These are phyloP conservation scores for Drosophila cyrtoloma DNA, from an alignment of 2,888 invertebrate species.

Conservation along the genomic window DNA sequence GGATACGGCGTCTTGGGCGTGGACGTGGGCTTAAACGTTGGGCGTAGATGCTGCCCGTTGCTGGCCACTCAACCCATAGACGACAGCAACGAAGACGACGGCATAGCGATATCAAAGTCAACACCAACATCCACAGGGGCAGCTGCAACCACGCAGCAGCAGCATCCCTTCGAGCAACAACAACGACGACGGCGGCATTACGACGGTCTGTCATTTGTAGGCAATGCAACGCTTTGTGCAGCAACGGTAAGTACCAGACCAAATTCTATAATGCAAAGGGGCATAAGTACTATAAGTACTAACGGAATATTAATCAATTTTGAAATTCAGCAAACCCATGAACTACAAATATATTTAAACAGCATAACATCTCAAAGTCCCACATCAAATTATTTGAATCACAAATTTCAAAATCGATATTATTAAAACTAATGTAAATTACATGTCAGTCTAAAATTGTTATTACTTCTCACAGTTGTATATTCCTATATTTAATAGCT, in stretches of 20 bases:
- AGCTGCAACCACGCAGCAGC: constrained; percentile 46
- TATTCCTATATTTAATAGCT: neutral
- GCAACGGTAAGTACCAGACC: constrained; percentile 83
- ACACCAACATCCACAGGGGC: constrained; percentile 33
- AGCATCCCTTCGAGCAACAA: constrained; percentile 41
- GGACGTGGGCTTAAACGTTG: constrained; percentile 38
- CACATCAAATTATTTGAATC: neutral
- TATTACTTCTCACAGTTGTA: neutral
- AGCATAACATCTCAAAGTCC: neutral
- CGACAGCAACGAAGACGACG: constrained; percentile 39
- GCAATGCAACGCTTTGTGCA: constrained; percentile 85
- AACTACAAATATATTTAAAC: neutral
- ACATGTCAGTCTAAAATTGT: neutral
- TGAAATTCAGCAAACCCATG: neutral
- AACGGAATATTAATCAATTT: neutral
- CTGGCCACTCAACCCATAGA: constrained; percentile 47
- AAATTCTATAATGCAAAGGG: too few relatives aligned
- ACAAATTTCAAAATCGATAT: neutral
- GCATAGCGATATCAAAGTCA: constrained; percentile 49
- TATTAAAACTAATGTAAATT: neutral
- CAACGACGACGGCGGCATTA: constrained; percentile 72
- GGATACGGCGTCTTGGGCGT: constrained; percentile 7
- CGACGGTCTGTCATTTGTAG: constrained; percentile 85
- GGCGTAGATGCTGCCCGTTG: constrained; percentile 51
- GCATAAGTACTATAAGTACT: neutral